Evolutionary conservation across 2,888 invertebrate species (phyloP), one percentile per base, ranked within the genome.

Genomic region (Sinelater perroti): DNA sequence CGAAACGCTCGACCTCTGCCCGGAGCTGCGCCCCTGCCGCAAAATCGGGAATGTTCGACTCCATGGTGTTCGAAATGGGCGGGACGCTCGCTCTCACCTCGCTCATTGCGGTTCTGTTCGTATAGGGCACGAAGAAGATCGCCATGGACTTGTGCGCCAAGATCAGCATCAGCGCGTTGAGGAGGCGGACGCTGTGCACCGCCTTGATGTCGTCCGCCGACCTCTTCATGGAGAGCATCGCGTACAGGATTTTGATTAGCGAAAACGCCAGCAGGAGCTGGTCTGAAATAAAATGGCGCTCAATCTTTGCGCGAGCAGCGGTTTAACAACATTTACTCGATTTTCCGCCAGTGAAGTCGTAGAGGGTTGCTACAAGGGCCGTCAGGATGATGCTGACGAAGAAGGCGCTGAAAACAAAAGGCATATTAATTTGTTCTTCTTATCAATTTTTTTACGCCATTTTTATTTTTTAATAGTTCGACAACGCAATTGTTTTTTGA

Each of bases 121-220:
- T 74, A 68, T 85, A 88, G 1, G 88, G 86, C 69, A 84, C 81
- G 67, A 86, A 89, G 68, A 88, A 86, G 50, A 86, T 71, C 1
- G 88, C 87, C 85, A 89, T 85, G n/a, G 86, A 86, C 71, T 88
- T 89, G 72, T 89, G 89, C 0, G 87, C 82, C 2, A 85, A 67
- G 5, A 88, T 71, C 55, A 89, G 72, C 80, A 87, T 81, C 3
- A 83, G 36, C 1, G 88, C 88, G 68, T 88, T 88, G 3, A 88
- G 67, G 55, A 84, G 84, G 56, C 88, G 77, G 26, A 89, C 83
- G 11, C 88, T 88, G 72, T 89, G 88, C 0, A 88, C 81, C 0
- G 83, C 80, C 45, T 82, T 79, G 38, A 89, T 85, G 64, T 88
- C 88, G 11, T 81, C 82, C 1, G 80, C 70, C 0, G 80, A 70